Conservation (phyloP, 2,888 invertebrate species). For the Hetaerina titia region DNA sequence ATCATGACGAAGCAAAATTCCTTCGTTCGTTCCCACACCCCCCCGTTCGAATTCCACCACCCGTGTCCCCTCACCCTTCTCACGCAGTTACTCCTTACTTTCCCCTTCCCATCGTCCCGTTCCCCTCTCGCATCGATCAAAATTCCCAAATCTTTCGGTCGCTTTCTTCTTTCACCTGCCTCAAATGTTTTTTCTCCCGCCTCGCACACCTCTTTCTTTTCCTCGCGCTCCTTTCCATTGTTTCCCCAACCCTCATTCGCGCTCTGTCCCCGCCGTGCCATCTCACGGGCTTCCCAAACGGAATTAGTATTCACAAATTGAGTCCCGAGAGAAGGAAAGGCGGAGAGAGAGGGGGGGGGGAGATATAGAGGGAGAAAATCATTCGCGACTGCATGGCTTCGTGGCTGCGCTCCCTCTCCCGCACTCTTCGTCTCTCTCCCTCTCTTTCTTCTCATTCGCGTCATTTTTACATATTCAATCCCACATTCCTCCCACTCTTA, state of each 20-base stretch:
- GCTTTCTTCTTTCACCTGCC: neutral
- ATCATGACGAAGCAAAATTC: neutral
- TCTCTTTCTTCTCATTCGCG: neutral
- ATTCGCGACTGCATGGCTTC: conserved; percentile 48
- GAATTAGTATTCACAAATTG: conserved; percentile 67
- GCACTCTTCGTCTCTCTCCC: neutral
- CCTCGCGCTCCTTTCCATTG: neutral
- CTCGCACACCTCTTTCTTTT: neutral
- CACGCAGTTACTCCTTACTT: conserved; percentile 70
- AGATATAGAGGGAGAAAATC: neutral
- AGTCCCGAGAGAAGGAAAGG: conserved; percentile 40
- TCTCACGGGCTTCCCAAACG: conserved; percentile 61
- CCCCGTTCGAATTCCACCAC: neutral
- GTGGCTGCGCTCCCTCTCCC: conserved; percentile 1
- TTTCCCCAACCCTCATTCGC: neutral
- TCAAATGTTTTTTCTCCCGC: too few relatives aligned
- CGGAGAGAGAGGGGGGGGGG: neutral
- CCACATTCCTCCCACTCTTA: neutral
- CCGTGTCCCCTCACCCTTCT: neutral
- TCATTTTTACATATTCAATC: too few relatives aligned
- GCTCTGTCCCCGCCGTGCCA: neutral
- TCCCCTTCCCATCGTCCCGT: too few relatives aligned
- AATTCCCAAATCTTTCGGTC: neutral
- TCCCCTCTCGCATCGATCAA: neutral
- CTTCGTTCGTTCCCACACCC: neutral